Percentiles rank a stretch among this genome's conserved stretches.
phyloP scores from a whole-genome alignment of 2,113 vertebrate species.

The Calyptommatus sinebrachiatus region DNA sequence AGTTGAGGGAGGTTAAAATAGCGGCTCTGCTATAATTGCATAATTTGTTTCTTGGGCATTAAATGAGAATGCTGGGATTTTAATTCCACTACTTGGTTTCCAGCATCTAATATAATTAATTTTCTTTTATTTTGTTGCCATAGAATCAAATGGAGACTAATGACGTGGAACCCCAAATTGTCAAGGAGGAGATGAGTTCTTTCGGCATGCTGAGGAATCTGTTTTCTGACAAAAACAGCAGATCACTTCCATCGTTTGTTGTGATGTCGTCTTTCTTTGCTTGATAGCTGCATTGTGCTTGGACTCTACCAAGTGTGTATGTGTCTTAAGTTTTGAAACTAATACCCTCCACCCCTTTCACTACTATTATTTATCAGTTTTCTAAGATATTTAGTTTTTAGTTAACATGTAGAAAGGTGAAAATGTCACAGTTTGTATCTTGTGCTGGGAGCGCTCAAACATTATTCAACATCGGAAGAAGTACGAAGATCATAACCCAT shows the following conservation, averaged over 20 bases:
- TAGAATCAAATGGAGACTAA: conserved; percentile 82
- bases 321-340: conserved; percentile 54
- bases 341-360: conserved; percentile 56
- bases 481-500: too few relatives aligned
- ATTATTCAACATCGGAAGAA: too few relatives aligned
- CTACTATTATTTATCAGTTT: conserved; percentile 47
- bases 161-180: conserved; percentile 77
- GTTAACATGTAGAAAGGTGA: too few relatives aligned
- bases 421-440: too few relatives aligned
- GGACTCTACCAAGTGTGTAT: conserved; percentile 62
- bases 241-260: conserved; percentile 69
- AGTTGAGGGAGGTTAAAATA: conserved; percentile 49
- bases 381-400: conserved; percentile 25
- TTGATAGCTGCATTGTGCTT: conserved; percentile 70
- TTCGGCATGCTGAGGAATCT: conserved; percentile 73
- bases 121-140: conserved; percentile 78
- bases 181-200: conserved; percentile 77
- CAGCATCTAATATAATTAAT: conserved; percentile 79
- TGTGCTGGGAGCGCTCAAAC: too few relatives aligned
- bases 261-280: conserved; percentile 65
- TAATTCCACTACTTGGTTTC: conserved; percentile 85
- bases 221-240: conserved; percentile 78
- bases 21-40: conserved; percentile 62
- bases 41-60: conserved; percentile 81
- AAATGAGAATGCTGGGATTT: conserved; percentile 79